Percentiles rank a stretch among this genome's conserved stretches.
These are phyloP conservation scores for Tetraneura akinire DNA, from an alignment of 1,140 invertebrate genomes.

Conservation along the genomic window DNA sequence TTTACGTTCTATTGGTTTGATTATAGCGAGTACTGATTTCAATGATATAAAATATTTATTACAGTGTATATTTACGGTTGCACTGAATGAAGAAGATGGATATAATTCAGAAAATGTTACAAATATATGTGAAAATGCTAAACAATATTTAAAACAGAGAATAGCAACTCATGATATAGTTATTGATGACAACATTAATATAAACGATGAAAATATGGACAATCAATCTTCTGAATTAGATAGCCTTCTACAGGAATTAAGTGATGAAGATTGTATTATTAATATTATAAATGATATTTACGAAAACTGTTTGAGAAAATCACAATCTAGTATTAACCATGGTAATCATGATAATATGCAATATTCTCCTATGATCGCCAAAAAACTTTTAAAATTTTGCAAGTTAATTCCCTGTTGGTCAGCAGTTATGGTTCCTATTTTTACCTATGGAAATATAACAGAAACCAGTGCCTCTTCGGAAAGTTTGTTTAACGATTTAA, in stretches of 20 bases:
- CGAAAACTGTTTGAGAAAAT: neutral
- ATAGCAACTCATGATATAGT: neutral
- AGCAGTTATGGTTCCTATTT: neutral
- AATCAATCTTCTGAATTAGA: too few relatives aligned
- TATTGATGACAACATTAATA: neutral
- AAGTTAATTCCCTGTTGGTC: neutral
- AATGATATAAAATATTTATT: neutral
- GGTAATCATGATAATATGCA: conserved; percentile 21
- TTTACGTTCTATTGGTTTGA: neutral
- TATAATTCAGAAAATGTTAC: neutral
- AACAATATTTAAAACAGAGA: neutral
- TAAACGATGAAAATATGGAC: neutral
- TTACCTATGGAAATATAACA: conserved; percentile 14
- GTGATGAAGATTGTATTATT: neutral
- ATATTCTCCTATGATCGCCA: neutral
- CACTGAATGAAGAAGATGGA: neutral
- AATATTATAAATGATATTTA: neutral
- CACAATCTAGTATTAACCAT: neutral
- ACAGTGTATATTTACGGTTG: neutral
- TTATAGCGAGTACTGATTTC: neutral
- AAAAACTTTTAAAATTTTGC: conserved; percentile 22
- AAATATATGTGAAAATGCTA: conserved; percentile 17
- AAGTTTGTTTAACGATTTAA: conserved; percentile 8
- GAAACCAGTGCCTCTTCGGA: neutral
- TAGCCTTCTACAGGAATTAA: neutral